A percentile compares a stretch with the other conserved stretches of the same genome.
phyloP scores from a whole-genome alignment of 1,140 invertebrate species.

The Plectrocnemia conspersa region DNA sequence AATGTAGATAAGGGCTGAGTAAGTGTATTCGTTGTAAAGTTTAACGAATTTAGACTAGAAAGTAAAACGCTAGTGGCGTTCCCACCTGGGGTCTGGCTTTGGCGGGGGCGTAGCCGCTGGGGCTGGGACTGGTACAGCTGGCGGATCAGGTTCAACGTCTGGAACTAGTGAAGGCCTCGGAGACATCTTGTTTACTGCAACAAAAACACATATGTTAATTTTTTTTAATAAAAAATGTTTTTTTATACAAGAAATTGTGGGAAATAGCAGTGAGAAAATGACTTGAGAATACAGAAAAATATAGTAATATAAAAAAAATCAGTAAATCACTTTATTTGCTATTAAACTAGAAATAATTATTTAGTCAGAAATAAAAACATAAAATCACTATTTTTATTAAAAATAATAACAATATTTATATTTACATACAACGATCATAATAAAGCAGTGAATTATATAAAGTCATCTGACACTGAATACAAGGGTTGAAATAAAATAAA shows the following conservation, averaged over 20 bases:
- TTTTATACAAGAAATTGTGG: not conserved
- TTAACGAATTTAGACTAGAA: not conserved
- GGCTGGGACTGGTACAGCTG: constrained; percentile 42
- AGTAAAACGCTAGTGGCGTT: not conserved
- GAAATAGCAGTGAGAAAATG: not conserved
- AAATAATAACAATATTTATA: no score
- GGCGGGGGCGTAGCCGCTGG: constrained; percentile 40
- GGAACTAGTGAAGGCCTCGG: constrained; percentile 57
- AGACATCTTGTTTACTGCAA: constrained; percentile 62
- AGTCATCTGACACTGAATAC: no score
- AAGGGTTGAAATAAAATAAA: no score
- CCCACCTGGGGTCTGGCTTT: constrained; percentile 45
- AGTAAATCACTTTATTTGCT: not conserved
- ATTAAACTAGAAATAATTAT: no score
- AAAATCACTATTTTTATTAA: no score
- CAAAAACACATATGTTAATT: no score
- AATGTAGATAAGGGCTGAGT: constrained; percentile 3
- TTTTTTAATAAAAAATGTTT: no score
- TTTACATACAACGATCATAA: no score
- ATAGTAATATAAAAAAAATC: not conserved
- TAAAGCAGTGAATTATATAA: no score
- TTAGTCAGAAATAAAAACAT: no score
- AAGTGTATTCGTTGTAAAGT: not conserved
- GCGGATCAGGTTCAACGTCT: constrained; percentile 43
- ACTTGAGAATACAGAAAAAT: not conserved